These are phyloP conservation scores for Phalacrocorax pelagicus DNA, from an alignment of 2,113 vertebrate species.

Conservation along the genomic window DNA sequence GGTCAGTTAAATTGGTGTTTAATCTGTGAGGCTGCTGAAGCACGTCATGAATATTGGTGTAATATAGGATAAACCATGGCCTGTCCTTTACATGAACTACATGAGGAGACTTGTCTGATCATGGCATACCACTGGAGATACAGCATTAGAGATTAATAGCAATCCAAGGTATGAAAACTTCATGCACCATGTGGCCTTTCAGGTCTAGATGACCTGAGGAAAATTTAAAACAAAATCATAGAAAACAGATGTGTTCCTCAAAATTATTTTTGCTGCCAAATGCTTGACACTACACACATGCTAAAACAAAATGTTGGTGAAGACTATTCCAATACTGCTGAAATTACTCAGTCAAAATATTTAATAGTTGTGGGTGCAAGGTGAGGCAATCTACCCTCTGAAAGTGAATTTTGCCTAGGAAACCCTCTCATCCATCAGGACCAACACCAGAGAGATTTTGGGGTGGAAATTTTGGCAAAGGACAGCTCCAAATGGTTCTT, in stretches of 20 bases:
- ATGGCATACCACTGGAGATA: neutral
- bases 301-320: neutral
- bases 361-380: neutral
- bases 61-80: neutral
- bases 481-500: neutral
- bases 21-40: neutral
- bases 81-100: neutral
- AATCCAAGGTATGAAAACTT: neutral
- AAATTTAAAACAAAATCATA: neutral
- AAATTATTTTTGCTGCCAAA: neutral
- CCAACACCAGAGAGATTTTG: neutral
- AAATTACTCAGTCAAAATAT: neutral
- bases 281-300: neutral
- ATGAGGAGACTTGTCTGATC: neutral
- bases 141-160: neutral
- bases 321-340: neutral
- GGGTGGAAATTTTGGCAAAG: neutral
- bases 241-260: neutral
- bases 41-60: neutral
- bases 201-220: neutral
- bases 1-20: neutral
- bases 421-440: neutral
- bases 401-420: neutral
- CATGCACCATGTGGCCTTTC: neutral
- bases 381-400: neutral